A percentile compares a stretch with the other conserved stretches of the same genome.
These are phyloP conservation scores for Dendrolimus pini DNA, from an alignment of 2,888 invertebrate species.

Conservation along the genomic window DNA sequence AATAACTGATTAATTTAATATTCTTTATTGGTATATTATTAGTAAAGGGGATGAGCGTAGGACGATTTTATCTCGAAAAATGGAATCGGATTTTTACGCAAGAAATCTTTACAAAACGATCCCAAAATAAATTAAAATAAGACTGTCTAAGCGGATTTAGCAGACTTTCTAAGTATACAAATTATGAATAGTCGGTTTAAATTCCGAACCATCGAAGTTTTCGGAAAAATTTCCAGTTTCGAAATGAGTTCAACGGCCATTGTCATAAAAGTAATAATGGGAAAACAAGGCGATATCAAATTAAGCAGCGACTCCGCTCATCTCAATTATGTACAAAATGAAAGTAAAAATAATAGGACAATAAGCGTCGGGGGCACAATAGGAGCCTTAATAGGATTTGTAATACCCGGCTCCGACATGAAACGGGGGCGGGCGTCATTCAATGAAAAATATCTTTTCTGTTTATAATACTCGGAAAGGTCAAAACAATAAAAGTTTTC, in stretches of 20 bases:
- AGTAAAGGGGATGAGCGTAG: too few species aligned
- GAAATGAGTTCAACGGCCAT: slow-evolving; percentile 24
- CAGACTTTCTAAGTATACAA: too few species aligned
- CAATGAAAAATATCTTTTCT: slow-evolving; percentile 57
- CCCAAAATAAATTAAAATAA: too few species aligned
- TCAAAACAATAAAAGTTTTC: slow-evolving; percentile 65
- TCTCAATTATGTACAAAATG: slow-evolving; percentile 62
- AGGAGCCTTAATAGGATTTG: slow-evolving; percentile 54
- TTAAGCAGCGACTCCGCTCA: slow-evolving; percentile 45
- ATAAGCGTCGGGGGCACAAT: slow-evolving; percentile 42
- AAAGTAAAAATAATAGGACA: slow-evolving; percentile 44
- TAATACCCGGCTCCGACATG: slow-evolving; percentile 45
- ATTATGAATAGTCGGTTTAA: too few species aligned
- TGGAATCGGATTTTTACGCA: too few species aligned
- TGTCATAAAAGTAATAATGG: slow-evolving; percentile 44
- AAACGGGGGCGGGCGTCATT: slow-evolving; percentile 49
- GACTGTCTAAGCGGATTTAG: too few species aligned
- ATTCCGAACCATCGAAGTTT: background rate
- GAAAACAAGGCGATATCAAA: slow-evolving; percentile 49
- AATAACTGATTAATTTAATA: too few species aligned
- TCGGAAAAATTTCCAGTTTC: slow-evolving; percentile 16
- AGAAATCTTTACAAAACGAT: too few species aligned
- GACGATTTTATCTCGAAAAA: too few species aligned
- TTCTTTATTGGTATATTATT: too few species aligned
- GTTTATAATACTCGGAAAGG: slow-evolving; percentile 53